A percentile compares a stretch with the other conserved stretches of the same genome.
These are phyloP conservation scores for Mimachlamys varia DNA, from an alignment of 2,888 invertebrate species.

Conservation along the genomic window DNA sequence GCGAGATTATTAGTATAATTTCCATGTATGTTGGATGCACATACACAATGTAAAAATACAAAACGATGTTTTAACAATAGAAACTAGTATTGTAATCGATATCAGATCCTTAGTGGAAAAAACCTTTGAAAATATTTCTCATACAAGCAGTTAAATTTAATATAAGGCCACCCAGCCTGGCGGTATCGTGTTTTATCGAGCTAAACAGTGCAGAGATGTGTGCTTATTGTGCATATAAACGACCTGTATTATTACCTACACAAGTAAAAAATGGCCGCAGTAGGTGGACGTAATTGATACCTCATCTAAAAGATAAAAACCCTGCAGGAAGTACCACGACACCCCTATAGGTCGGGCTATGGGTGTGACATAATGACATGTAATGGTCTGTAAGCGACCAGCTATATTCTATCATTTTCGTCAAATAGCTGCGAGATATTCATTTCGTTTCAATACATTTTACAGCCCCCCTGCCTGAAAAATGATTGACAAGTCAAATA, in stretches of 20 bases:
- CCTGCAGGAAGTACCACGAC: background rate
- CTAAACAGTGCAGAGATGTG: background rate
- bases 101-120: background rate
- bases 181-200: background rate
- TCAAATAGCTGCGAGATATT: slow-evolving; percentile 14
- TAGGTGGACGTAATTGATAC: slow-evolving; percentile 17
- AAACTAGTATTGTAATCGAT: background rate
- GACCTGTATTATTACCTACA: background rate
- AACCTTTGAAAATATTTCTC: background rate
- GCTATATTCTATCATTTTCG: background rate
- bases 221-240: slow-evolving; percentile 30
- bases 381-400: slow-evolving; percentile 24
- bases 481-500: slow-evolving; percentile 14
- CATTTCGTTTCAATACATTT: slow-evolving; percentile 21
- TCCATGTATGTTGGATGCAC: background rate
- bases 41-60: slow-evolving; percentile 20
- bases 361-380: background rate
- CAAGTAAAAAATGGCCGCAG: background rate
- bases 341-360: background rate
- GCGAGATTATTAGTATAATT: background rate
- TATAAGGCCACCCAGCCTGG: slow-evolving; percentile 10
- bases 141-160: slow-evolving; percentile 16
- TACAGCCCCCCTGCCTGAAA: slow-evolving; percentile 21
- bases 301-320: background rate
- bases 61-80: background rate